Evolutionary conservation across 2,888 invertebrate species (phyloP).

Genomic region (Ditula angustiorana): DNA sequence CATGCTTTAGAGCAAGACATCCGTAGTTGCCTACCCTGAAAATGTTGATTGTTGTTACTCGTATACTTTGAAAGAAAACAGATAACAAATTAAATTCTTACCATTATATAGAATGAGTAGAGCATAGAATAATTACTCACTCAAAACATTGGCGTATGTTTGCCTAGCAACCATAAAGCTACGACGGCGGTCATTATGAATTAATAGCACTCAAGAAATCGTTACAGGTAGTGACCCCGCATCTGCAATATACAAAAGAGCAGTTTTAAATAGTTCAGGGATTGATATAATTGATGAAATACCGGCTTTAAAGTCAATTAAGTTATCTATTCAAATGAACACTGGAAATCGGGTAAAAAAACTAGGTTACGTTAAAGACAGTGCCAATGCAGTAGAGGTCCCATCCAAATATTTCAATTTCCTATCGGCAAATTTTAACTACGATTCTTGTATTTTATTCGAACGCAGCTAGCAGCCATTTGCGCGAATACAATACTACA

Average conservation of each 20-base stretch:
- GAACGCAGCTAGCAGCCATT: constrained; percentile 10
- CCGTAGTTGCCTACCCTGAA: background rate
- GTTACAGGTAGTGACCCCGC: background rate
- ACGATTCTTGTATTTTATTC: constrained; percentile 21
- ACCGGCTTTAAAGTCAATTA: constrained; percentile 3
- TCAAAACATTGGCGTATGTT: background rate
- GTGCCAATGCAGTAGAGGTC: constrained; percentile 20
- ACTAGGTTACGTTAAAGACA: constrained; percentile 2
- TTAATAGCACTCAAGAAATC: background rate
- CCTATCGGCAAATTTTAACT: constrained; percentile 28
- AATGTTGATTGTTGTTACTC: background rate
- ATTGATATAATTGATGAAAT: constrained; percentile 21
- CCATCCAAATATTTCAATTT: constrained; percentile 26
- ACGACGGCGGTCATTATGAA: background rate
- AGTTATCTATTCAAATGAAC: constrained; percentile 4
- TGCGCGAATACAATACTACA: constrained; percentile 14
- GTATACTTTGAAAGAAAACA: background rate
- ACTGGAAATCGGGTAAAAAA: constrained; percentile 2
- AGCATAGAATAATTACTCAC: background rate
- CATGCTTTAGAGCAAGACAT: background rate
- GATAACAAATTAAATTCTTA: background rate
- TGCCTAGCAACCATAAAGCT: background rate
- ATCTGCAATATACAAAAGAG: background rate
- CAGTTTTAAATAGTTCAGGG: constrained; percentile 10
- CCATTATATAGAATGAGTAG: background rate